Evolutionary conservation across 1,140 invertebrate genomes (phyloP), one percentile per base, ranked within the genome.

Genomic region (Temnothorax curvispinosus): DNA sequence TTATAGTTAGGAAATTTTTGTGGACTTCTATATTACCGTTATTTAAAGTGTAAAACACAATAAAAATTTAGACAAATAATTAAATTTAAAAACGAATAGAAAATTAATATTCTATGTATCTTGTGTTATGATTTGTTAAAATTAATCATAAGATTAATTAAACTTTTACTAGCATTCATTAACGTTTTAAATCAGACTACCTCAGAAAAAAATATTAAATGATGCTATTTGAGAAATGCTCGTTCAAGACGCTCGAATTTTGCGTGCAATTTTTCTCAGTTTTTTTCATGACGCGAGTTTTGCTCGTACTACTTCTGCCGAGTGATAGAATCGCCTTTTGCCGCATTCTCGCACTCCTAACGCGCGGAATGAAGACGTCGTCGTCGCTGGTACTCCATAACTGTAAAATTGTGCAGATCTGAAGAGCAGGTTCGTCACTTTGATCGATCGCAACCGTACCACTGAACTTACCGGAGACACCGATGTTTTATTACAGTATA

Each of bases 281-380:
- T 65, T 38, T 27, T 41, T 44, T 18, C 15, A 1, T 1, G 11
- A 58, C 13, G 6, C 27, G 21, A 5, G 3, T 81, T 69, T 67
- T 5, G 9, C 5, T 13, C 11, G 13, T 41, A 72, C 38, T 58
- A 47, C 47, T 47, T 58, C 8, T 58, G 3, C 2, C 15, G 2
- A 41, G 9, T 4, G 15, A 50, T 18, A 77, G 15, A 77, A 8
- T 54, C 58, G 9, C 7, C 60, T 65, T 11, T 47, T n/a, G 58
- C 18, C 11, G 18, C 75, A 41, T 1, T 71, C 11, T 41, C 44
- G n/a, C n/a, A 13, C 41, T 21, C 27, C 4, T 15, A 69, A 82
- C 32, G 38, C n/a, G n/a, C 11, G 11, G 18, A 82, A 82, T 82
- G 67, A 58, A 72, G 67, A 82, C 52, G 11, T 72, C 18, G 60